Base-by-base conservation (phyloP, 2,113 vertebrate species). In the Tragelaphus strepsiceros region DNA sequence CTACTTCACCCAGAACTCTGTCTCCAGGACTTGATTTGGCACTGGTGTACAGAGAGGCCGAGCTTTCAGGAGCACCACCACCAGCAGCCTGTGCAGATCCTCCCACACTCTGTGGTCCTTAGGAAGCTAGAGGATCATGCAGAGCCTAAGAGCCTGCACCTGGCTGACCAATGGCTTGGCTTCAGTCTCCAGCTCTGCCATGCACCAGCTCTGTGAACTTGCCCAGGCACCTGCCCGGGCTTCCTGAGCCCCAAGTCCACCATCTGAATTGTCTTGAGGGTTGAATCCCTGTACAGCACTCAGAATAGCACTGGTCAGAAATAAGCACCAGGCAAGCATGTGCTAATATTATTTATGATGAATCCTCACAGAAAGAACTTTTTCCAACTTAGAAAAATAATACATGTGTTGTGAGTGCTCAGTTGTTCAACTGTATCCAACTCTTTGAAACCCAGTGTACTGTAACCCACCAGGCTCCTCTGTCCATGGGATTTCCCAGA, bases 51-150 rank as follows among this genome's bases (percentile, higher is more conserved):
- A 43, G 71, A 35, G 4, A 77, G 71, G 71, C 35, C 3, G 5
- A 43, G 35, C 11, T 6, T 24, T 43, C 35, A 74, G 71, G 2
- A 74, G 17, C 21, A 43, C 28, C n/a, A 16, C 46, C 46, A 46
- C 11, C 1, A 67, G 39, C 4, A 35, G 22, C 61, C 26, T 1
- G 0, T 2, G 2, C 3, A 19, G 30, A 21, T 67, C 32, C 21
- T 54, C 59, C 53, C 51, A 30, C 3, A 2, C 35, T 62, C 71
- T 61, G 3, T 21, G 30, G 26, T 32, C 78, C 21, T 4, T 13
- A 12, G 26, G 30, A 51, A 84, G 39, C 61, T 15, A 14, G 0
- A 1, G 3, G 39, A 10, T 51, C 53, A 0, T 26, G 21, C 53
- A 2, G 17, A 5, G 12, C 8, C 62, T 62, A 51, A 96, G 32